Percentiles rank a stretch among this genome's conserved stretches.
Evolutionary conservation across 37 sponge, comb jelly and placozoan species (phyloP).

Genomic region (Chondrilla cf. caribensis): DNA sequence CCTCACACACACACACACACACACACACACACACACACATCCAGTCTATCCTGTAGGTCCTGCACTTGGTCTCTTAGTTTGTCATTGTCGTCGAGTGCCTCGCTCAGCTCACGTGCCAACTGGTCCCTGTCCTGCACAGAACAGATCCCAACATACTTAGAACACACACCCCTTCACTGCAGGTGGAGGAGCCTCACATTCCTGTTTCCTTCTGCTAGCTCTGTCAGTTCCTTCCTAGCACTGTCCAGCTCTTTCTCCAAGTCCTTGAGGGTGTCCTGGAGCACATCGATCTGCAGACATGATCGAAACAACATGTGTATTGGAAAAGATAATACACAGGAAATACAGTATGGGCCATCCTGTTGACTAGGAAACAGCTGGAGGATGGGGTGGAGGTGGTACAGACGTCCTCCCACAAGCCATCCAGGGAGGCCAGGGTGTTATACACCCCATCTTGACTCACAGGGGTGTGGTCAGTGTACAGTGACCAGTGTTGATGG

Average conservation of each 20-base stretch:
- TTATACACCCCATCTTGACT: too few species aligned
- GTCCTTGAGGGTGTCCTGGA: background rate
- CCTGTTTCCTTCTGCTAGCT: background rate
- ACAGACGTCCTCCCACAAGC: background rate
- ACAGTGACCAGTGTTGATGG: too few species aligned
- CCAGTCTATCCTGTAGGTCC: conserved; percentile 32
- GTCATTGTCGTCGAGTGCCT: conserved; percentile 52
- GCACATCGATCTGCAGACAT: background rate
- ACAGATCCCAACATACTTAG: background rate
- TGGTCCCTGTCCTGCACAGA: conserved; percentile 13
- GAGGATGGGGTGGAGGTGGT: too few species aligned
- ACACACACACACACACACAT: background rate
- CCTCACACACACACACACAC: background rate
- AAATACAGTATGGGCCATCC: too few species aligned
- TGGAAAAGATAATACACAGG: too few species aligned
- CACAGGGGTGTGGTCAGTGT: too few species aligned
- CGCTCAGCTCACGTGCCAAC: conserved; percentile 19
- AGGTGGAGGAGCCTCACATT: background rate
- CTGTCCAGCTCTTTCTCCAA: conserved; percentile 8
- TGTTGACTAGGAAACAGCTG: too few species aligned
- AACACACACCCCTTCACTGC: background rate
- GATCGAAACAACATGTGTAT: too few species aligned
- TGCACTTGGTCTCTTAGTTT: conserved; percentile 47
- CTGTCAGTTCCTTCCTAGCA: conserved; percentile 6
- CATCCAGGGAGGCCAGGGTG: too few species aligned